Base-by-base conservation (phyloP, 2,797 vertebrate species). In the Hippopotamyrus pictus region DNA sequence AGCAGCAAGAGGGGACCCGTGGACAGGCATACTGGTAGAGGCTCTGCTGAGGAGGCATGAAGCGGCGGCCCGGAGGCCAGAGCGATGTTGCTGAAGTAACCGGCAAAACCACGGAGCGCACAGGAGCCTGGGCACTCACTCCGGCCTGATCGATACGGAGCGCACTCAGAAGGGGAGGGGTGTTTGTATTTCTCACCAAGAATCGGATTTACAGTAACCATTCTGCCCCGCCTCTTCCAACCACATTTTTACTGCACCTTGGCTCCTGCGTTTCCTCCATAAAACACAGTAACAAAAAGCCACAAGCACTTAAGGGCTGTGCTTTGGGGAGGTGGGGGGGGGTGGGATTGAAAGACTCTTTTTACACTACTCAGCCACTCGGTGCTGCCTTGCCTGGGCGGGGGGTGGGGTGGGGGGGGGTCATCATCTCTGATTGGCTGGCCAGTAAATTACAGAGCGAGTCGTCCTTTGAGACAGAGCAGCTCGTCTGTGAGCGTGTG, bases 281-380 rank as follows among this genome's bases (percentile, higher is more conserved):
- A 97, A 96, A 96, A 96, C 96, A 96, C 93, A 93, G 93, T 94
- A 95, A 96, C 95, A 96, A 96, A 97, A 96, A 96, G 95, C 95
- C 96, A 96, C 95, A 96, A 96, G 96, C 96, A 96, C 96, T 97
- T 97, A 97, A 94, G 95, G 96, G 95, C 95, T 92, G 92, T 96
- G 95, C 94, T 92, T 89, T 92, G 86, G 94, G 89, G 17, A 9
- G 37, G 93, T 91, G 92, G 92, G 92, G 59, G 91, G 90, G 90
- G 3, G 37, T 1, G 89, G 91, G 93, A 93, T 94, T 91, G 93
- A 95, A 95, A 95, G 95, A 95, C 95, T 94, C 95, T 95, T 93
- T 85, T 85, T 89, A 89, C 37, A 46, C 57, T 59, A 22, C 57
- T 89, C 88, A 86, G 85, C 69, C 88, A 22, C 12, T 73, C 83